A percentile compares a stretch with the other conserved stretches of the same genome.
Conservation (phyloP, 2,888 invertebrate species). For the Dryobota labecula region DNA sequence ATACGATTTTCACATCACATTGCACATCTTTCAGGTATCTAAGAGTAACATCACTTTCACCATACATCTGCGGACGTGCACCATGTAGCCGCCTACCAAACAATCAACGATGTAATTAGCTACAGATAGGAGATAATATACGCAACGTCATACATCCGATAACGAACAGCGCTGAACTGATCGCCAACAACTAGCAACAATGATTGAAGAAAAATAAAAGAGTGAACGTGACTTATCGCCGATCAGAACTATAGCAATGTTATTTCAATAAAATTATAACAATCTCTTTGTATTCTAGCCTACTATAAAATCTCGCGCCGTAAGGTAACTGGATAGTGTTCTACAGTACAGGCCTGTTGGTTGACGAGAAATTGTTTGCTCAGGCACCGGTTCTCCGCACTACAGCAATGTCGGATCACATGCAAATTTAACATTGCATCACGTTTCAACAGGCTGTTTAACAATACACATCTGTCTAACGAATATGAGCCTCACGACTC, state of each 20-base stretch:
- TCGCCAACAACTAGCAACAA: conserved; percentile 68
- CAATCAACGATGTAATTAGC: conserved; percentile 80
- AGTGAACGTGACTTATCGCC: conserved; percentile 58
- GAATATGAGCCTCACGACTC: conserved; percentile 31
- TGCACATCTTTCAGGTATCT: conserved; percentile 66
- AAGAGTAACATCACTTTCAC: conserved; percentile 71
- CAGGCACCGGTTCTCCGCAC: conserved; percentile 36
- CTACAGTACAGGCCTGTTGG: conserved; percentile 18
- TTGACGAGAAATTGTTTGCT: conserved; percentile 39
- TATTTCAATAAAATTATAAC: conserved; percentile 47
- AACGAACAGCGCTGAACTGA: conserved; percentile 71
- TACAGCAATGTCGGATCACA: conserved; percentile 38
- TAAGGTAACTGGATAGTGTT: conserved; percentile 34
- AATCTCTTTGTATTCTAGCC: conserved; percentile 44
- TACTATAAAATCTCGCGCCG: conserved; percentile 13
- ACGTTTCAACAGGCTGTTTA: conserved; percentile 31
- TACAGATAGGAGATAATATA: conserved; percentile 83
- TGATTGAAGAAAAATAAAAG: conserved; percentile 61
- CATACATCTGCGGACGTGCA: conserved; percentile 82
- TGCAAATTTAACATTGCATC: conserved; percentile 52
- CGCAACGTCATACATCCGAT: conserved; percentile 84
- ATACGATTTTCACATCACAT: conserved; percentile 74
- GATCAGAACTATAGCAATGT: conserved; percentile 51
- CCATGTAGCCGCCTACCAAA: conserved; percentile 76
- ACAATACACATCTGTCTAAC: conserved; percentile 40